Base-by-base conservation (phyloP, 1,140 invertebrate genomes). In the Littorina saxatilis region DNA sequence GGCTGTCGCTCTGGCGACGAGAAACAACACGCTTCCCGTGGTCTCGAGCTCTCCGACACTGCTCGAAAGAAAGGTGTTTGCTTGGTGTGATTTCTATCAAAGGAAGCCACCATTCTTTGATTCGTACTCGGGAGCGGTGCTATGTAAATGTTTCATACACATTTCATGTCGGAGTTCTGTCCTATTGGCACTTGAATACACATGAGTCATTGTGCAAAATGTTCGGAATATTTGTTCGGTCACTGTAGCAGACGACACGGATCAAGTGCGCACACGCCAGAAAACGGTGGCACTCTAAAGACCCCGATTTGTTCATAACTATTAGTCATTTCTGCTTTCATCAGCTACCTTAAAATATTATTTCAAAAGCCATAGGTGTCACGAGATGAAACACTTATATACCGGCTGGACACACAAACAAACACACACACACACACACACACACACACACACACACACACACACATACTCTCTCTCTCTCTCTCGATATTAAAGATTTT, bases 1-100 rank as follows among this genome's bases (percentile, higher is more conserved):
- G 76, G 76, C 35, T 78, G 58, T 78, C n/a, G 58, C 58, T 29
- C 35, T 78, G 58, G 29, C 58, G 37, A 78, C 76, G 58, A n/a
- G 39, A 4, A 50, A 52, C 70, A 73, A 68, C 35, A 39, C 23
- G 0, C 20, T 15, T 58, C 9, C 27, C 43, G 5, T 17, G 7
- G 17, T 5, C 43, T 47, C 43, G 58, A 29, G 7, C 58, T 61
- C 58, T n/a, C n/a, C n/a, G n/a, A n/a, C n/a, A n/a, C 7, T 29
- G 58, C 58, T 61, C 23, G 27, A 61, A 23, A 29, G 58, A 13
- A n/a, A n/a, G n/a, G 9, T 61, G 58, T 61, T 72, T 72, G 40
- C 32, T 37, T 37, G 4, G 35, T 11, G 13, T 72, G 29, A 68
- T 39, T 68, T 58, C 4, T 7, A 4, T 32, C 63, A 68, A 35